Evolutionary conservation across 92 coral and sea anemone species (phyloP), one percentile per base, ranked within the genome.

Genomic region (Virgularia gustaviana): DNA sequence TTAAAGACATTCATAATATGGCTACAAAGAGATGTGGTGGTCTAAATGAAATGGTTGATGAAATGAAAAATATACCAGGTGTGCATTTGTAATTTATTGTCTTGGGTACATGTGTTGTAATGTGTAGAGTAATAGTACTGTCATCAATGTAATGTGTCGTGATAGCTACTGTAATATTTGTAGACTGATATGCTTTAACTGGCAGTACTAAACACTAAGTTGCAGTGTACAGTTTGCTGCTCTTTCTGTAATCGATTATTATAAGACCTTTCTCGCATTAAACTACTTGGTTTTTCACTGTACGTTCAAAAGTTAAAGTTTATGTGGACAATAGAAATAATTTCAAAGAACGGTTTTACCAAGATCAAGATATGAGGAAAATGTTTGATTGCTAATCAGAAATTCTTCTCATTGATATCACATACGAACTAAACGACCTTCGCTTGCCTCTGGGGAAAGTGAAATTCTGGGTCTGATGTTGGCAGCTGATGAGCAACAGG

Each of bases 1-100:
- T 78, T 3, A 78, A 78, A 55, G 83, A 78, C 47, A 71, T 78
- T 8, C 83, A 78, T 58, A 70, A 78, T 64, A 66, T 78, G 70
- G 57, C 29, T 36, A 36, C 51, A 38, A 60, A 42, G 45, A 57
- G 15, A 68, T 43, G 70, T 28, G 83, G 83, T 70, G 78, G 83
- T 1, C 56, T 78, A 49, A 35, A 39, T 15, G 78, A 78, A 16
- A 68, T 78, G 24, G 49, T 78, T 29, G 57, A 67, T n/a, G 56
- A 78, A 68, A 78, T 78, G 83, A 70, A 68, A 61, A 78, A 71
- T 18, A 5, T 35, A 20, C 77, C 77, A 63, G 82, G 77, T 66
- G 56, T 43, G 38, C 15, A 30, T 38, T 41, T 23, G 11, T 19
- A n/a, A 18, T 20, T 55, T 36, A 25, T 34, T 57, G n/a, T 16